Evolutionary conservation across 2,113 vertebrate species (phyloP).

Genomic region (Panthera uncia): DNA sequence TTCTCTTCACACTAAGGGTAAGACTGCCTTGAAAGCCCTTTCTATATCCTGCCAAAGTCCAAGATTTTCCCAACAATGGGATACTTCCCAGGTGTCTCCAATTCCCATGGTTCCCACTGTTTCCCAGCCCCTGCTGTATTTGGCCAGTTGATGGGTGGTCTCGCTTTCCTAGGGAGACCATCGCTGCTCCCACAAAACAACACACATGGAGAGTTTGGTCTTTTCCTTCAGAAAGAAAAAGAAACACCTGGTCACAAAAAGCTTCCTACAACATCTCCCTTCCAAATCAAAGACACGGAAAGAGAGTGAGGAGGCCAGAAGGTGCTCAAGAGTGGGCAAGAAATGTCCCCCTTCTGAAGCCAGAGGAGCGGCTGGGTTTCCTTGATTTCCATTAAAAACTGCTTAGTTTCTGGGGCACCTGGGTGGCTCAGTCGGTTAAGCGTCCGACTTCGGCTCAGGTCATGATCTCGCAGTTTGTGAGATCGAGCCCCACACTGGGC

Average conservation of each 20-base stretch:
- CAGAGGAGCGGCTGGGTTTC: neutral
- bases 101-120: neutral
- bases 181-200: neutral
- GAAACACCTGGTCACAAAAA: neutral
- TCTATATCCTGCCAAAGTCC: neutral
- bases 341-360: neutral
- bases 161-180: neutral
- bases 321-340: neutral
- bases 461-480: too few relatives aligned
- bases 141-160: neutral
- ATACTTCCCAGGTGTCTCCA: neutral
- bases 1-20: neutral
- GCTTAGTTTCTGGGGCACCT: neutral
- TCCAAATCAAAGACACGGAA: neutral
- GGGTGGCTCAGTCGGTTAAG: too few relatives aligned
- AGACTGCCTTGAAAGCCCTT: neutral
- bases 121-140: neutral
- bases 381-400: neutral
- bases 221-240: neutral
- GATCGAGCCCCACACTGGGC: too few relatives aligned
- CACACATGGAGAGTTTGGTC: neutral
- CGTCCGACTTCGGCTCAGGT: too few relatives aligned
- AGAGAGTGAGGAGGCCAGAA: neutral
- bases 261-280: neutral
- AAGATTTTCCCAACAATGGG: neutral